Evolutionary conservation across 2,113 vertebrate species (phyloP).

Genomic region (Lonchura striata): DNA sequence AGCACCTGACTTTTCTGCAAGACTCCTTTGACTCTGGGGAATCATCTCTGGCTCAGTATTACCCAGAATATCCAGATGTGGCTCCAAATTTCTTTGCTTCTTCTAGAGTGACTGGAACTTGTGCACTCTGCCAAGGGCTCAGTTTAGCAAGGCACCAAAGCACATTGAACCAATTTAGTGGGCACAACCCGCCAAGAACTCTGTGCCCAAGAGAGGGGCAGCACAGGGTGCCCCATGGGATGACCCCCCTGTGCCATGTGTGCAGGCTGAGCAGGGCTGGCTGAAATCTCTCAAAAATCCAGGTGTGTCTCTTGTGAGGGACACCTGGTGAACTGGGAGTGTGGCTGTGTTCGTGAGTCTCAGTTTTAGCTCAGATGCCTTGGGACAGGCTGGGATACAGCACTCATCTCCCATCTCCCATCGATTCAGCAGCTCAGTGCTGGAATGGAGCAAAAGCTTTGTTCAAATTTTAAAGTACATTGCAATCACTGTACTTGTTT

Average conservation of each 20-base stretch:
- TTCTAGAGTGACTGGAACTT: neutral
- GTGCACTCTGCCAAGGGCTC: neutral
- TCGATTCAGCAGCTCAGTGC: rapidly evolving
- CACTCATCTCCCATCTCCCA: neutral
- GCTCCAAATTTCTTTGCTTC: neutral
- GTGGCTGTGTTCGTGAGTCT: neutral
- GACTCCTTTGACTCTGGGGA: neutral
- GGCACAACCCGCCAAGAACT: neutral
- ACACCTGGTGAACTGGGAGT: neutral
- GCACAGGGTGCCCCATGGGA: rapidly evolving
- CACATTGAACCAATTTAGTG: neutral
- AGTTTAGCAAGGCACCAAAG: neutral
- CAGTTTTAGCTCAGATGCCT: neutral
- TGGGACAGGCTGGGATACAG: rapidly evolving
- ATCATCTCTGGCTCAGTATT: neutral
- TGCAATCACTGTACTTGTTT: neutral
- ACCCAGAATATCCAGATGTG: neutral
- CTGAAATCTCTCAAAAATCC: neutral
- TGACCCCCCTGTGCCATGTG: neutral
- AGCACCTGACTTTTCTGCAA: neutral
- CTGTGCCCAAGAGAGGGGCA: neutral
- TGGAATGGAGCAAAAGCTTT: neutral
- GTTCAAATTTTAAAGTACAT: neutral
- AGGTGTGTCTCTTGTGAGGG: neutral
- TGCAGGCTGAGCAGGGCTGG: neutral